phyloP scores from a whole-genome alignment of 2,888 invertebrate species.

The Cloeon dipterum region DNA sequence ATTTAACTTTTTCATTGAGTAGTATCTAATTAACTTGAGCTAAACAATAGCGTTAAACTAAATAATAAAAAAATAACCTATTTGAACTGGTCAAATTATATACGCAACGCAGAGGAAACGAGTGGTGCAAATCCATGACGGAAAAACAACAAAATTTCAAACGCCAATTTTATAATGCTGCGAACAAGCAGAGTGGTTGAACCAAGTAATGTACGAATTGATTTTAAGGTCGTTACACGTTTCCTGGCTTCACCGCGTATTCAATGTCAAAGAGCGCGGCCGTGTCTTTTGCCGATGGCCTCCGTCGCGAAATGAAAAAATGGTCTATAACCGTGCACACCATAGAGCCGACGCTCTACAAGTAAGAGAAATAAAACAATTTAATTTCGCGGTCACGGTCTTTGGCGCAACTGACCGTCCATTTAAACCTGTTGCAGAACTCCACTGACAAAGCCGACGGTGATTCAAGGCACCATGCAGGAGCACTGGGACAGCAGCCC shows the following conservation, averaged over 20 bases:
- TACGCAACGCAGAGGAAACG: too few species aligned
- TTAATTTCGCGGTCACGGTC: not conserved
- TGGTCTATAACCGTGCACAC: slow-evolving; percentile 12
- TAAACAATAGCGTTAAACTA: too few species aligned
- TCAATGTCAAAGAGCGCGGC: slow-evolving; percentile 15
- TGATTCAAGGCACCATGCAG: slow-evolving; percentile 10
- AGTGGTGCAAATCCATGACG: too few species aligned
- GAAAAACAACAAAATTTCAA: too few species aligned
- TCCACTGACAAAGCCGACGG: slow-evolving; percentile 10
- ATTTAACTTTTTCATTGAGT: too few species aligned
- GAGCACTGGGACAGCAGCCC: slow-evolving; percentile 13
- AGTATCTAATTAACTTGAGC: too few species aligned
- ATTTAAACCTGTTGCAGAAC: slow-evolving; percentile 10
- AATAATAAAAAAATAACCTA: too few species aligned
- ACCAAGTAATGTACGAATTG: too few species aligned
- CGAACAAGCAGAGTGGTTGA: too few species aligned
- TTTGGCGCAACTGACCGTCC: not conserved
- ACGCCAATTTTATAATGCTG: too few species aligned
- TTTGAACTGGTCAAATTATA: too few species aligned
- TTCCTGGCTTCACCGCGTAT: slow-evolving; percentile 14
- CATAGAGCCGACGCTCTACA: slow-evolving; percentile 14
- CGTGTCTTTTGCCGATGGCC: slow-evolving; percentile 14
- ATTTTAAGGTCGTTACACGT: slow-evolving; percentile 12
- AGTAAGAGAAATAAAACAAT: slow-evolving; percentile 8
- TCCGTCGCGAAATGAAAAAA: slow-evolving; percentile 14